These are phyloP conservation scores for Euschistus heros DNA, from an alignment of 1,140 invertebrate species.

Conservation along the genomic window DNA sequence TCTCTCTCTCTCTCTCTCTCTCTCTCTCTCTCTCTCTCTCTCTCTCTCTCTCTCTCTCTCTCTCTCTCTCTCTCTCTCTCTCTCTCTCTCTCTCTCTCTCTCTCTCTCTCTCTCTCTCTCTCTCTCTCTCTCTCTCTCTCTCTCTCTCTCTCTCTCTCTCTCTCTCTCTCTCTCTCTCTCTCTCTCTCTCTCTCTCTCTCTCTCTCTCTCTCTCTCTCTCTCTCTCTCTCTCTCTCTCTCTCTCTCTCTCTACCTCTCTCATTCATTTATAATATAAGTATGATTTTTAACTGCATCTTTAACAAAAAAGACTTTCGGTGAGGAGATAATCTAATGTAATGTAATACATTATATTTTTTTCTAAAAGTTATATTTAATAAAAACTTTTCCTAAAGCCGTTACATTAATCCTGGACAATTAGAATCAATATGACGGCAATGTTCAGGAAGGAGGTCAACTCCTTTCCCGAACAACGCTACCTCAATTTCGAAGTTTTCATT, in stretches of 20 bases:
- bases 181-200: not conserved
- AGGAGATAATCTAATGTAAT: no score
- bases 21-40: not conserved
- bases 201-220: not conserved
- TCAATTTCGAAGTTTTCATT: no score
- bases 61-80: not conserved
- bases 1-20: not conserved
- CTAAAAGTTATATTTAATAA: no score
- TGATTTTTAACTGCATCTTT: no score
- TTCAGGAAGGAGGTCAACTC: no score
- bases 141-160: not conserved
- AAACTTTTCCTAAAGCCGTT: no score
- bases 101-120: constrained; percentile 2
- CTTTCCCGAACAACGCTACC: no score
- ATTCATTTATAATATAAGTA: not conserved
- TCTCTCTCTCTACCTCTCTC: not conserved
- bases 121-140: constrained; percentile 13
- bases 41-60: constrained; percentile 8
- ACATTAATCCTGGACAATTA: no score
- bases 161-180: not conserved
- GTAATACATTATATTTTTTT: no score
- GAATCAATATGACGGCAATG: no score
- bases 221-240: not conserved
- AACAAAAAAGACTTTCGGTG: no score
- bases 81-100: not conserved